These are phyloP conservation scores for Yponomeuta evonymella DNA, from an alignment of 2,888 invertebrate species.

Conservation along the genomic window DNA sequence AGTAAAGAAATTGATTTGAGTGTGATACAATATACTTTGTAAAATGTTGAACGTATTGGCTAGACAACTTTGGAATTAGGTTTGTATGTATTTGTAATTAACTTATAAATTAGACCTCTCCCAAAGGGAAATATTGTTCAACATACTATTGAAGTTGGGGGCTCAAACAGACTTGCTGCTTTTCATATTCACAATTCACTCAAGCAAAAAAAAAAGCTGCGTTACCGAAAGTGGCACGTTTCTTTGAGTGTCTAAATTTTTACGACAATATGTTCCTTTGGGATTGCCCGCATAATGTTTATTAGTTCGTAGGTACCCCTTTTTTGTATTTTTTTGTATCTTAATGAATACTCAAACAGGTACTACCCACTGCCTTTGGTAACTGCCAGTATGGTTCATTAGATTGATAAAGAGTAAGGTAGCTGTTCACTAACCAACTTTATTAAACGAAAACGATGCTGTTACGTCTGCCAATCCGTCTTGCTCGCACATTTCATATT, in stretches of 20 bases:
- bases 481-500: no score
- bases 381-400: conserved; percentile 33
- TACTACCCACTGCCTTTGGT: conserved; percentile 42
- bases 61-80: neutral
- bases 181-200: neutral
- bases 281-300: conserved; percentile 38
- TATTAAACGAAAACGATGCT: neutral
- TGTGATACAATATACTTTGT: conserved; percentile 3
- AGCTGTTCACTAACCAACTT: neutral
- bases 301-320: conserved; percentile 31
- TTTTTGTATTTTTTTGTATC: conserved; percentile 30
- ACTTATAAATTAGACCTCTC: conserved; percentile 5
- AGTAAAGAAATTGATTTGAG: neutral
- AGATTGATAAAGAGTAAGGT: neutral
- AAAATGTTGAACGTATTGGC: neutral
- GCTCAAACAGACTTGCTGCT: neutral
- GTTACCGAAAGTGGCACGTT: conserved; percentile 1
- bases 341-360: conserved; percentile 54
- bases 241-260: conserved; percentile 12
- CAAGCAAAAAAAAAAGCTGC: neutral
- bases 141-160: conserved; percentile 18
- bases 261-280: conserved; percentile 53
- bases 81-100: conserved; percentile 11
- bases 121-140: conserved; percentile 17
- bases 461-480: neutral